Base-by-base conservation (phyloP, 2,888 invertebrate genomes). In the Ormyrus nitidulus region DNA sequence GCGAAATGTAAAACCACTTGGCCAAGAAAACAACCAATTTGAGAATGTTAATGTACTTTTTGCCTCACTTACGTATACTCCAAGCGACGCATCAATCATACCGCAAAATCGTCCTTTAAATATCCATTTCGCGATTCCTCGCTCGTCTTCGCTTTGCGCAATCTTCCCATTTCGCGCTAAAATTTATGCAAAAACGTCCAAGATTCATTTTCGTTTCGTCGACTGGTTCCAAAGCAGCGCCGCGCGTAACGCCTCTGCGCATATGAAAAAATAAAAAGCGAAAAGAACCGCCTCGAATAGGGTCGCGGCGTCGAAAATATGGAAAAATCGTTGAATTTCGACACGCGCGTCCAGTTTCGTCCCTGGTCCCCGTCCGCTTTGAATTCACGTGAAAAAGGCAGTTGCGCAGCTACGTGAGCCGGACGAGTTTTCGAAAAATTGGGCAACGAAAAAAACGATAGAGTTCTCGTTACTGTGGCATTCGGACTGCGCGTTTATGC, bases 191-290 rank as follows among this genome's bases (percentile, higher is more conserved):
- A 64, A 73, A 10, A 51, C 46, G n/a, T 11, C 34, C 61, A 73
- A 13, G 64, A 71, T 71, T 61, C 73, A 48, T 64, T 73, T 73
- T 73, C 19, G 3, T 62, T 73, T 54, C 13, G 6, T 6, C 59
- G 34, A 19, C 59, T 59, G 56, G 34, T 34, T 34, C n/a, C 56
- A 59, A n/a, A 8, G 59, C 59, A 59, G 59, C 9, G 7, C 5
- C 34, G 19, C 19, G 19, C 19, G 19, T 19, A 44, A 54, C 9
- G 66, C 9, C 19, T 53, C 56, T 11, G 56, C n/a, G 34, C 56
- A 49, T 34, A 34, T 46, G 13, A 13, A 64, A 70, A 70, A 70
- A 58, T n/a, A 51, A 71, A 19, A 34, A 71, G 13, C 11, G 51
- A 44, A 61, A 71, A 71, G 48, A 62, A 2, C 19, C 19, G 19